Evolutionary conservation across 2,113 vertebrate species (phyloP).

Genomic region (Lepisosteus osseus): DNA sequence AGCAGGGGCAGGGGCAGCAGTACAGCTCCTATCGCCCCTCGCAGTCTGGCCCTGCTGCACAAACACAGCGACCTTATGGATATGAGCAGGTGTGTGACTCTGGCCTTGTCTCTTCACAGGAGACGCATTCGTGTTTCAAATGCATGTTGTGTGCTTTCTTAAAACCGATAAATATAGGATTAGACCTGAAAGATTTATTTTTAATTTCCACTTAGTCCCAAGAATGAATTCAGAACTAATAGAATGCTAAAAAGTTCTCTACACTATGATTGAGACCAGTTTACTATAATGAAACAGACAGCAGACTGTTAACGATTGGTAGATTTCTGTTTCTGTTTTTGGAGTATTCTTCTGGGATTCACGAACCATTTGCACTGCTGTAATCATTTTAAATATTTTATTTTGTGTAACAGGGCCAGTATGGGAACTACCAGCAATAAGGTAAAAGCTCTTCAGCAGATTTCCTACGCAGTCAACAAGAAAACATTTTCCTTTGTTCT

Average conservation of each 20-base stretch:
- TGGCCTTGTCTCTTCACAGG: background rate
- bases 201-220: too few species aligned
- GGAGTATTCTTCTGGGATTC: too few species aligned
- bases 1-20: conserved; percentile 87
- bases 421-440: conserved; percentile 93
- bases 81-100: conserved; percentile 83
- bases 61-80: conserved; percentile 84
- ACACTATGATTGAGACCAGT: too few species aligned
- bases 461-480: conserved; percentile 17
- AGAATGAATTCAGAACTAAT: too few species aligned
- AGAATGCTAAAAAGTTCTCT: too few species aligned
- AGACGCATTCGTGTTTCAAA: background rate
- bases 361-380: background rate
- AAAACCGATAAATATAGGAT: too few species aligned
- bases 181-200: too few species aligned
- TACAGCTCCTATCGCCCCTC: conserved; percentile 83
- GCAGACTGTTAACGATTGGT: too few species aligned
- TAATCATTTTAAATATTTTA: background rate
- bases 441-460: conserved; percentile 17
- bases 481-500: conserved; percentile 1
- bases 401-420: conserved; percentile 78
- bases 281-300: too few species aligned
- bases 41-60: conserved; percentile 77
- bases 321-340: too few species aligned
- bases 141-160: too few species aligned